phyloP scores from a whole-genome alignment of 2,888 invertebrate species.

The Capitulum mitella region DNA sequence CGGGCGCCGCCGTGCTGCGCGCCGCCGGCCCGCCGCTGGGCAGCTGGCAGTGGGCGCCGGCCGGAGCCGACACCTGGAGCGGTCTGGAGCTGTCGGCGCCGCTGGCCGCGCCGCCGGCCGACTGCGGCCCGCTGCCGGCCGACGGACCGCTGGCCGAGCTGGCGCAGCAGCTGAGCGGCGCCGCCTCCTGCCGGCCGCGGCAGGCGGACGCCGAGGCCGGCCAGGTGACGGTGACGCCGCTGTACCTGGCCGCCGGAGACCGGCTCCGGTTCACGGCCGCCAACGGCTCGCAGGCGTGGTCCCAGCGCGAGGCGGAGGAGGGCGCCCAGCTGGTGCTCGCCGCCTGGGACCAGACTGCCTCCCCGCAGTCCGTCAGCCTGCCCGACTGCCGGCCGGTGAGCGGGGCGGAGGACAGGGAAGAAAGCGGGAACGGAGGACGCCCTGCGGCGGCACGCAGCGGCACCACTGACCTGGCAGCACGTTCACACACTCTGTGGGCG shows the following conservation, averaged over 20 bases:
- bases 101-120: background rate
- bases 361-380: background rate
- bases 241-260: background rate
- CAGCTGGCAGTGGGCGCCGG: slow-evolving; percentile 1
- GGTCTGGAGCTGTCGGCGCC: background rate
- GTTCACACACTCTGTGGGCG: too few species aligned
- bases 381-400: background rate
- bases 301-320: background rate
- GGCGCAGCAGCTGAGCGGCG: background rate
- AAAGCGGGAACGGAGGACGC: too few species aligned
- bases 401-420: too few species aligned
- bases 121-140: background rate
- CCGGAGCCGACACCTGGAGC: background rate
- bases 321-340: background rate
- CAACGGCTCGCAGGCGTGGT: background rate
- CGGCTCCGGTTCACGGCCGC: background rate
- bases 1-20: background rate
- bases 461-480: too few species aligned
- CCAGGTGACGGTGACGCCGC: background rate
- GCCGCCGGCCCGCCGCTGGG: background rate
- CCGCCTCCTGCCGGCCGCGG: background rate
- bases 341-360: background rate
- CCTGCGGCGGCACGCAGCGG: too few species aligned
- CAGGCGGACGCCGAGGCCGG: background rate
- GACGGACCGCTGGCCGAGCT: background rate